Base-by-base conservation (phyloP, 2,888 invertebrate species). In the Cryptophagus acutangulus region DNA sequence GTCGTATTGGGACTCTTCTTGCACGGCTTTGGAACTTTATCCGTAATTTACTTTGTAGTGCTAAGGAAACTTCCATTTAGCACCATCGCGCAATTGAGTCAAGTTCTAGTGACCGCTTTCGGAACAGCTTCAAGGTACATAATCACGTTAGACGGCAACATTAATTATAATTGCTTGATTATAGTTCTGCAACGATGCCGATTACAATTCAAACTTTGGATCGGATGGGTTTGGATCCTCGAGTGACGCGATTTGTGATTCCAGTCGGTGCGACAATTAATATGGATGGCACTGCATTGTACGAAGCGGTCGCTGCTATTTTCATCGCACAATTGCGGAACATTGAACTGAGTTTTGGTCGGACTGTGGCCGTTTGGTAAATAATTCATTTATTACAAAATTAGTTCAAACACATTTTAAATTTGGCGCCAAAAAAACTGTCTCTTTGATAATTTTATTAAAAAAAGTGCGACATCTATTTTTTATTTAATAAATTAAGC, bases 261-360 rank as follows among this genome's bases (percentile, higher is more conserved):
- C 96, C 96, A 14, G 90, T 97, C 48, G 97, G 97, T 6, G 94
- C 96, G 14, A 95, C 96, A 25, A 94, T 97, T 69, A 96, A 97
- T 74, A 95, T 95, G 95, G 95, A 95, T 66, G 91, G 91, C 9
- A 95, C 95, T 0, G 96, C 96, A 1, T 74, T 99, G 17, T 99
- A 99, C 65, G 97, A 99, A 69, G 95, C 96, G 0, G 92, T 97
- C 3, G 97, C 96, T 0, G 96, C 96, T 14, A 85, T 97, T 54
- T 99, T 96, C 65, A 96, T 99, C 48, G 92, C 96, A 10, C 97
- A 99, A 72, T 79, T 92, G 50, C 79, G 90, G 61, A 81, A 82
- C 54, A 78, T 91, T 43, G 76, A 82, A 24, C 81, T 95, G 70
- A 82, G 86, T 9, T 81, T 94, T 49, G 90, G 92, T 14, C 84